A percentile compares a stretch with the other conserved stretches of the same genome.
phyloP scores from a whole-genome alignment of 2,113 vertebrate species.

The Aptenodytes patagonicus region DNA sequence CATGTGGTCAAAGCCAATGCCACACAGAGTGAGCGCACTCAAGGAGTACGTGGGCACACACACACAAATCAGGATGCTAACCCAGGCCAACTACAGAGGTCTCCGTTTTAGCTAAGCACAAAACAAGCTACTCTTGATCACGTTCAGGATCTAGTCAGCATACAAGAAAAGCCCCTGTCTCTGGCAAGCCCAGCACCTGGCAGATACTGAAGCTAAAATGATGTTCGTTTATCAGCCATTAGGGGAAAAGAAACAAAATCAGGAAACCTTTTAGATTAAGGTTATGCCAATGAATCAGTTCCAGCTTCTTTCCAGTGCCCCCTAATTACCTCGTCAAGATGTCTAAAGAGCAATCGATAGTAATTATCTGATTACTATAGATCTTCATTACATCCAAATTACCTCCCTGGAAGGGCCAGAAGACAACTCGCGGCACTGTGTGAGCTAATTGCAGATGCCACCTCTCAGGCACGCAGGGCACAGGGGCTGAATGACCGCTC shows the following conservation, averaged over 20 bases:
- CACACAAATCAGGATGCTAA: neutral
- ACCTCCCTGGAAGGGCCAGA: constrained; percentile 64
- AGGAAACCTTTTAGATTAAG: constrained; percentile 68
- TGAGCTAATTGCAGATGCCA: constrained; percentile 49
- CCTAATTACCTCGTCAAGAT: constrained; percentile 76
- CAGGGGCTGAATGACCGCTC: rapidly evolving
- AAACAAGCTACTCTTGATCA: constrained; percentile 31
- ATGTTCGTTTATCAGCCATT: constrained; percentile 69
- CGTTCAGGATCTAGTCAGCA: constrained; percentile 21
- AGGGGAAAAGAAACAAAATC: constrained; percentile 71
- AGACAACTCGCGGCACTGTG: constrained; percentile 23
- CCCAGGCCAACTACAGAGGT: neutral
- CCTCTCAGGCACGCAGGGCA: rapidly evolving
- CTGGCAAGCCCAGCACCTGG: constrained; percentile 49
- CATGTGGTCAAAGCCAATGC: neutral
- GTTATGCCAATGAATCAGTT: constrained; percentile 71
- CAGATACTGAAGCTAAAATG: constrained; percentile 60
- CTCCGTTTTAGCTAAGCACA: constrained; percentile 1
- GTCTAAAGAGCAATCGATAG: constrained; percentile 75
- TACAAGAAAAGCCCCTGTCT: constrained; percentile 30
- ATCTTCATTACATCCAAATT: constrained; percentile 77
- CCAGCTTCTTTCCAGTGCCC: constrained; percentile 63
- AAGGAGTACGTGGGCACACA: neutral
- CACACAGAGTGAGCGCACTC: neutral
- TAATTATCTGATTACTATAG: constrained; percentile 80